Conservation (phyloP, 2,797 vertebrate species). For the Masticophis lateralis region DNA sequence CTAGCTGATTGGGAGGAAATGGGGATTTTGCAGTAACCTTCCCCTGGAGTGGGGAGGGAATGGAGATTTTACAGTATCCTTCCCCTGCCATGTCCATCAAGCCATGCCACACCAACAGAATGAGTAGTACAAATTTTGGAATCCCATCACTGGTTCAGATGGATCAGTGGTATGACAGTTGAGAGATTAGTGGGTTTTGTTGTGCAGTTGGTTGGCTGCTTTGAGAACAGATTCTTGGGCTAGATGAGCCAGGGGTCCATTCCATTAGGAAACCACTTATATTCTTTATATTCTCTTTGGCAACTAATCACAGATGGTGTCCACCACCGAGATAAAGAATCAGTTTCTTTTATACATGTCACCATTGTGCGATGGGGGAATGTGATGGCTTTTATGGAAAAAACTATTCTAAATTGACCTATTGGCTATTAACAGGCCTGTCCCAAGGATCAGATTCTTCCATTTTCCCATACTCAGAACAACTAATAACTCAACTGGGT, state of each 20-base stretch:
- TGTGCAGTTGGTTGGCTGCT: background rate
- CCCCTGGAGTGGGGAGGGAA: too few relatives aligned
- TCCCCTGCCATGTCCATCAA: too few relatives aligned
- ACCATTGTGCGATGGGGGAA: background rate
- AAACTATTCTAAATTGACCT: background rate
- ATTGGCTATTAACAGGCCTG: background rate
- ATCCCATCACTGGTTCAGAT: background rate
- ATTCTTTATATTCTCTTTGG: background rate
- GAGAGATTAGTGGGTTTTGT: background rate
- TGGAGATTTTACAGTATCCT: too few relatives aligned
- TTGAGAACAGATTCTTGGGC: background rate
- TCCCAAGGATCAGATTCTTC: background rate
- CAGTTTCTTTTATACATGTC: background rate
- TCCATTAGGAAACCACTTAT: background rate
- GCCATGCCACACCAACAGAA: too few relatives aligned
- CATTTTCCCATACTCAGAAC: background rate
- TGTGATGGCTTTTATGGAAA: background rate
- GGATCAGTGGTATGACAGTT: background rate
- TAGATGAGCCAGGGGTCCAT: background rate
- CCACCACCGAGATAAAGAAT: background rate
- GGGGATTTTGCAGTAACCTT: too few relatives aligned
- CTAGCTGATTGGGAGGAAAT: too few relatives aligned
- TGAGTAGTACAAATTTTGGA: too few relatives aligned
- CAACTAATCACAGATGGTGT: background rate
- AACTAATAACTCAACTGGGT: background rate